Base-by-base conservation (phyloP, 2,113 vertebrate species). In the Rana temporaria region DNA sequence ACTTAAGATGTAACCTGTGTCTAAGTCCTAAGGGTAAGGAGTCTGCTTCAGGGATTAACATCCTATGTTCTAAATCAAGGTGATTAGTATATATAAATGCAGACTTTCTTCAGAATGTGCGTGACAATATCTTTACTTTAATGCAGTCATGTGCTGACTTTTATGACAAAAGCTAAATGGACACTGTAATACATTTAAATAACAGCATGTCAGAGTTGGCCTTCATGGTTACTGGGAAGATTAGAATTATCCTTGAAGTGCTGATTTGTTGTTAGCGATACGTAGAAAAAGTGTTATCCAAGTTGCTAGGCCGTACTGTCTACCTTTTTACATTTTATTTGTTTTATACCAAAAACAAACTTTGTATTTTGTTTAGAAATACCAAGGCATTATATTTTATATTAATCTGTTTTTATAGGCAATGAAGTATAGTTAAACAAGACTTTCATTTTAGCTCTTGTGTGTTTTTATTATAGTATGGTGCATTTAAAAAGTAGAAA, bases 371-470 rank as follows among this genome's bases (percentile, higher is more conserved):
- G 20, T 26, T 73, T 34, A 59, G 62, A 20, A 52, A 57, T 78
- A 57, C 16, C 63, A 67, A 55, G 32, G 26, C 24, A 67, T 55
- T 24, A 17, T 3, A 52, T 62, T 63, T 22, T 22, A 53, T 64
- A 26, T 19, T 19, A 53, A 0, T n/a, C 24, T 22, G 1, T 48
- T 78, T 62, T 42, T 17, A 69, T 12, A 26, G 9, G 59, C 30
- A 16, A 18, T 79, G 66, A 69, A 79, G 66, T 56, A 79, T 60
- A 18, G 14, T 57, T 65, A 38, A 68, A 68, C 55, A 68, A 78
- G 34, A 57, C 53, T 55, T 5, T 32, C 18, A 4, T 32, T 14
- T 34, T 32, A 15, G 7, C n/a, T 19, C 6, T 14, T 56, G 6
- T 42, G 5, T 2, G 5, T 42, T 42, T 42, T 42, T 42, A 7